A percentile compares a stretch with the other conserved stretches of the same genome.
phyloP scores from a whole-genome alignment of 2,888 invertebrate genomes.

The Xylota segnis region DNA sequence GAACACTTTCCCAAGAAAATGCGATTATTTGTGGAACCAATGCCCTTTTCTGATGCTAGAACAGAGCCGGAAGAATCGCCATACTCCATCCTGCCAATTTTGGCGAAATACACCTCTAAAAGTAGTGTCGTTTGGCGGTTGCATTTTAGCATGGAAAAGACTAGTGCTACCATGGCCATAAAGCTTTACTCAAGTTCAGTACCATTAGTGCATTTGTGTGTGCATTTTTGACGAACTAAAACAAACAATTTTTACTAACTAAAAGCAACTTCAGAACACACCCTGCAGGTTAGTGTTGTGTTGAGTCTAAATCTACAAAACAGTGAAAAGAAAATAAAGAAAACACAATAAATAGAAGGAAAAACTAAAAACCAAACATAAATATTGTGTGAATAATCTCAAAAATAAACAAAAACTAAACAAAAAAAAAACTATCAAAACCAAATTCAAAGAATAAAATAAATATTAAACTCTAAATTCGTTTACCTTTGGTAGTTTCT shows the following conservation, averaged over 20 bases:
- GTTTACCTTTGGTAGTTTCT: constrained; percentile 84
- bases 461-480: constrained; percentile 27
- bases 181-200: background rate
- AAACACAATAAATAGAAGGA: constrained; percentile 22
- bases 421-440: constrained; percentile 1
- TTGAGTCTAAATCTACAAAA: constrained; percentile 1
- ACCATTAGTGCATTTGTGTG: constrained; percentile 34
- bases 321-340: background rate
- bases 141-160: no score
- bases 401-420: constrained; percentile 18
- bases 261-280: constrained; percentile 17
- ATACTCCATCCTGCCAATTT: no score
- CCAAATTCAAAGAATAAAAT: constrained; percentile 51
- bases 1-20: no score
- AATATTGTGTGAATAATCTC: constrained; percentile 6
- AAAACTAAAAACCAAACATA: constrained; percentile 30
- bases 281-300: background rate
- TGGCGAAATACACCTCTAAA: no score
- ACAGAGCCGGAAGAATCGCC: no score
- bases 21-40: no score
- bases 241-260: constrained; percentile 34
- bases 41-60: no score
- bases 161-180: no score
- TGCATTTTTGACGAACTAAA: constrained; percentile 32
- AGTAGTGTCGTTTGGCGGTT: no score